Base-by-base conservation (phyloP, 2,113 vertebrate species). In the Pungitius pungitius region DNA sequence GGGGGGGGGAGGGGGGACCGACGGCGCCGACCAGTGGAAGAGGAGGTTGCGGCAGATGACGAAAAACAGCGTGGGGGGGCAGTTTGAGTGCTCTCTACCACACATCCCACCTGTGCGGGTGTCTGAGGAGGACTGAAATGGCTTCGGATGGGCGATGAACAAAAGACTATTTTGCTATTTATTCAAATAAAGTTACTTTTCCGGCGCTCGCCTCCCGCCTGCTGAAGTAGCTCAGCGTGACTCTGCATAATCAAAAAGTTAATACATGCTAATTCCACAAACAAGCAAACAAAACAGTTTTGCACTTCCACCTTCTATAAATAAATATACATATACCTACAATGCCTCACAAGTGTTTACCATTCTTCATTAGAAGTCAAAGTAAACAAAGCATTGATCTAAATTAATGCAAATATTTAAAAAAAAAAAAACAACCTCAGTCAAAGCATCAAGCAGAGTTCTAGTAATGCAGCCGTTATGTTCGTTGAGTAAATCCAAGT, bases 1-100 rank as follows among this genome's bases (percentile, higher is more conserved):
- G 78, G 81, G 77, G 81, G 80, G 75, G 74, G 81, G 80, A 75
- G 74, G 59, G 84, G 64, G 77, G 63, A 73, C 52, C 63, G 77
- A 80, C 66, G 77, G 78, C 66, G 77, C 54, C 70, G 39, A 49
- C 67, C 30, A 40, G 65, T 18, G 62, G 39, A 73, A 73, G 27
- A 39, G 66, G 64, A 80, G 73, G 49, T 42, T 45, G 84, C 2
- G 30, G 68, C 6, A 72, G 75, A 47, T 2, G 30, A 65, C 26
- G 45, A 52, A 43, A 56, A 67, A 63, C 27, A 55, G 27, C 18
- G 54, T 76, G 59, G 75, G 69, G 72, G 30, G 30, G 63, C 49
- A 62, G 52, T 64, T 37, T 11, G 22, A 67, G 51, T 26, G 56
- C 69, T 69, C 75, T 73, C 57, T 79, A 68, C 49, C 59, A 52